Percentiles rank a stretch among this genome's conserved stretches.
phyloP scores from a whole-genome alignment of 1,140 invertebrate genomes.

The Pomphorhynchus laevis region DNA sequence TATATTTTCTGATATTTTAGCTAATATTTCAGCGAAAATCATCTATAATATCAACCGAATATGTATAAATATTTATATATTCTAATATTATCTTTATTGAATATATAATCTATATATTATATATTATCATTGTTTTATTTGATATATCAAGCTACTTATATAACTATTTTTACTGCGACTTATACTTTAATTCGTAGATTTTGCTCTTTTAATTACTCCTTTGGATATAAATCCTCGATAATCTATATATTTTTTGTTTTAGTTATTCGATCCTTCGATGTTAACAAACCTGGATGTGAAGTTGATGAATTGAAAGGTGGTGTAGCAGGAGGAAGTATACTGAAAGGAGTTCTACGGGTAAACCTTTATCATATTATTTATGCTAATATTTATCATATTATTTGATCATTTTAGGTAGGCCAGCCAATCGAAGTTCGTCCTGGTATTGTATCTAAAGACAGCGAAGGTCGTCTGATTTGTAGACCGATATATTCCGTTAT shows the following conservation, averaged over 20 bases:
- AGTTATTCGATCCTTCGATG: constrained; percentile 92
- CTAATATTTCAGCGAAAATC: too few species aligned
- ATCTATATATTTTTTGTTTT: constrained; percentile 5
- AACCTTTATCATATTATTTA: constrained; percentile 9
- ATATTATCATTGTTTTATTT: too few species aligned
- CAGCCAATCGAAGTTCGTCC: constrained; percentile 61
- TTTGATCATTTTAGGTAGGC: constrained; percentile 26
- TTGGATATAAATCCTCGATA: too few species aligned
- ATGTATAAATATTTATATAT: background rate
- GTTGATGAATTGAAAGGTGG: constrained; percentile 88
- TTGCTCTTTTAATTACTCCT: too few species aligned
- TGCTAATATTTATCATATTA: background rate
- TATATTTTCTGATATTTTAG: too few species aligned
- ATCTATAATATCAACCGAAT: too few species aligned
- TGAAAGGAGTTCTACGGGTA: constrained; percentile 64
- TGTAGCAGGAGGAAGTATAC: constrained; percentile 81
- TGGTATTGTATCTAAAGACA: constrained; percentile 66
- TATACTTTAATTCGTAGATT: too few species aligned
- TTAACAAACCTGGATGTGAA: constrained; percentile 95
- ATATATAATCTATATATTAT: too few species aligned
- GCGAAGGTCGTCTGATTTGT: constrained; percentile 69
- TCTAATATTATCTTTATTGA: constrained; percentile 10
- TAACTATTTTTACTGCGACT: too few species aligned
- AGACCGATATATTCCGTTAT: constrained; percentile 76
- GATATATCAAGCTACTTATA: too few species aligned